A percentile compares a stretch with the other conserved stretches of the same genome.
Evolutionary conservation across 2,797 vertebrate genomes (phyloP).

Genomic region (Sardinella longiceps): DNA sequence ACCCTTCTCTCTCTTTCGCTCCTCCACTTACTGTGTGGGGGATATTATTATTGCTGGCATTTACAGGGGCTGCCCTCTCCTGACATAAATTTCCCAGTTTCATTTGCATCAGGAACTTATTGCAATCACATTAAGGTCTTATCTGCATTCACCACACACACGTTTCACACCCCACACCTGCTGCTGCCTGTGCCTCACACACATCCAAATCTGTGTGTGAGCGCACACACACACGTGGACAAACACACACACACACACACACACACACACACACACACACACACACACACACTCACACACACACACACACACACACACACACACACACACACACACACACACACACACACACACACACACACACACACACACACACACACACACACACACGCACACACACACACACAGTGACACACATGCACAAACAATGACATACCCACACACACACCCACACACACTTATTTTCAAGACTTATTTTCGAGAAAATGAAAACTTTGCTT

Average conservation of each 20-base stretch:
- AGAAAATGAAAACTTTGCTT: not conserved
- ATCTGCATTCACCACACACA: conserved; percentile 21
- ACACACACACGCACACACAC: not conserved
- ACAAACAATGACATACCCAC: not conserved
- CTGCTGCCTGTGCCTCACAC: not conserved
- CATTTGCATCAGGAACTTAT: conserved; percentile 29
- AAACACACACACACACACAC: no score
- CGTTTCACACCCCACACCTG: not conserved
- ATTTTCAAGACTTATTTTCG: not conserved
- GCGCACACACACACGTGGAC: not conserved
- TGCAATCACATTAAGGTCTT: conserved; percentile 16
- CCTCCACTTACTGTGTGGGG: not conserved
- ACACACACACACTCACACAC: not conserved
- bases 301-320: not conserved
- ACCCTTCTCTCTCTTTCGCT: not conserved
- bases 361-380: conserved; percentile 14
- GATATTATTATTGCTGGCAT: conserved; percentile 31
- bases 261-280: not conserved
- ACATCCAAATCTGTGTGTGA: no score
- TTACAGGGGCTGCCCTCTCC: conserved; percentile 25
- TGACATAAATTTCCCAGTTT: conserved; percentile 33
- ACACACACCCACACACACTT: conserved; percentile 23
- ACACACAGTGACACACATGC: not conserved
- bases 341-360: not conserved
- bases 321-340: not conserved